Evolutionary conservation across 2,113 vertebrate genomes (phyloP), one percentile per base, ranked within the genome.

Genomic region (Acinonyx jubatus): DNA sequence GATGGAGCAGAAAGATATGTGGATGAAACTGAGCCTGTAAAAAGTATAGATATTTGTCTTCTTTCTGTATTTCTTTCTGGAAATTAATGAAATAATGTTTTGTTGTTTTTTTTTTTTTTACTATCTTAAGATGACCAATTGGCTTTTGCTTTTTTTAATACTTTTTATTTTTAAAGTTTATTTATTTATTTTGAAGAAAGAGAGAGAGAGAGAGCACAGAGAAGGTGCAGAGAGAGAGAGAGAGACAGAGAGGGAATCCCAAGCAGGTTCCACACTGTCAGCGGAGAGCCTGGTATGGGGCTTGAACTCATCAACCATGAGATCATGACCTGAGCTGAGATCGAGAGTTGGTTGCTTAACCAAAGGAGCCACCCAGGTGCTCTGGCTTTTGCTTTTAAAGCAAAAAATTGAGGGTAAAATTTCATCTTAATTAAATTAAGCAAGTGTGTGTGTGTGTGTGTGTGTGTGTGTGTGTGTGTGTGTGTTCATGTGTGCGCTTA

Each of bases 371-470:
- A 25, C 21, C 21, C 21, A 0, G 57, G 57, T 25, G 57, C 57
- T 61, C 21, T 65, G 31, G 1, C 12, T 76, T 93, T 82, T 91
- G 50, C 16, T 78, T 95, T 96, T 87, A 55, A 88, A 94, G 91
- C 5, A 89, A 84, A 87, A 91, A 95, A 88, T 38, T 25, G 52
- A 92, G 33, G 10, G 14, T 15, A 69, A 65, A 89, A 89, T 79
- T 94, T 96, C 25, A 69, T 85, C 36, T 85, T 66, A 69, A 78
- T 68, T 48, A 63, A 78, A 94, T 81, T 63, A 91, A 52, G 18
- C 48, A 52, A 63, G n/a, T 55, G 8, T 68, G 23, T 84, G 11
- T 57, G 55, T 41, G 4, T 41, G 10, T 69, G 38, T 86, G 29
- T 71, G 23, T 61, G 10, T 80, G 55, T n/a, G 29, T 29, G 36